Evolutionary conservation across 2,113 vertebrate species (phyloP), one percentile per base, ranked within the genome.

Genomic region (Mus spicilegus): DNA sequence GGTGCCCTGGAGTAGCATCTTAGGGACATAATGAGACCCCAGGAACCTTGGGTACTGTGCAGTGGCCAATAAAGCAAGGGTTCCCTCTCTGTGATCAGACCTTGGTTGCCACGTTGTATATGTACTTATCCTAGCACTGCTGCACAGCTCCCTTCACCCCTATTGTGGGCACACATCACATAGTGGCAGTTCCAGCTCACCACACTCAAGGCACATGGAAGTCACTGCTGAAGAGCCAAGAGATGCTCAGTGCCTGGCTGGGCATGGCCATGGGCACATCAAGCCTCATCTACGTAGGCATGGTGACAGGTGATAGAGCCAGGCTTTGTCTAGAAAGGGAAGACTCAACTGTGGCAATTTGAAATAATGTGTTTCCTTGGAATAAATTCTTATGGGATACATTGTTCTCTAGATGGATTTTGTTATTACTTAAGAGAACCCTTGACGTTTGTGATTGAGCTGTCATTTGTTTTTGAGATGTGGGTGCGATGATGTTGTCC

Each of bases 281-380:
- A 10, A 49, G n/a, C 49, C 4, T 10, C 1, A 0, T 2, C 0
- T 33, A 13, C 3, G 2, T 19, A 80, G 22, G 14, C 2, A 30
- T 51, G 16, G 49, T 51, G 9, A 36, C 4, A 30, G 3, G 0
- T 1, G 8, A 49, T 3, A 30, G 42, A 30, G 19, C 1, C 84
- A 28, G 65, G 20, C 46, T 12, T 58, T n/a, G 6, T n/a, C 72
- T 67, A 36, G 33, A 82, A 28, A 63, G 58, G 46, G 13, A 69
- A 6, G 56, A 69, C 0, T 20, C 24, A 7, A 33, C 16, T 17
- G 49, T 14, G 22, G 14, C 28, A 20, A 63, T 5, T 5, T 24
- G 51, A 70, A n/a, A 58, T 33, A 7, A 36, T 5, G 46, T n/a
- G 16, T 5, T 65, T 11, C 8, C 8, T 19, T 26, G 17, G 82